phyloP scores from a whole-genome alignment of 2,888 invertebrate genomes.

The Lacanobia oleracea region DNA sequence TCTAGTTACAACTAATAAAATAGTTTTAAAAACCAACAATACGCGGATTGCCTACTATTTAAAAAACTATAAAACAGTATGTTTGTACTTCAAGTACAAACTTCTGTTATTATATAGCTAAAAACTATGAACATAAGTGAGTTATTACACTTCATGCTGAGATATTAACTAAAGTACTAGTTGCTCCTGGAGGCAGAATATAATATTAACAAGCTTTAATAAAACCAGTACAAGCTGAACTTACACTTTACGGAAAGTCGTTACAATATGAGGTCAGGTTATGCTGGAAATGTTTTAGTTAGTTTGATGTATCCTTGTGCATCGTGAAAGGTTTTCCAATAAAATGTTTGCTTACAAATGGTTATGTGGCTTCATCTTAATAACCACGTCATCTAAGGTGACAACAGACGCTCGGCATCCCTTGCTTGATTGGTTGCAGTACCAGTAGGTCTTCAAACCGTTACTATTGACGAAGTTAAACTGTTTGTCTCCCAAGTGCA shows the following conservation, averaged over 20 bases:
- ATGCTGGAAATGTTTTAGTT: background rate
- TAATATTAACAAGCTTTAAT: background rate
- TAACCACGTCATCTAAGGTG: slow-evolving; percentile 29
- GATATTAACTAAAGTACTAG: background rate
- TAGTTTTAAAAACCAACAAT: background rate
- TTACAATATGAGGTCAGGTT: background rate
- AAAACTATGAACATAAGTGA: too few relatives aligned
- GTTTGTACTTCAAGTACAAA: background rate
- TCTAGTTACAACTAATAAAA: too few relatives aligned
- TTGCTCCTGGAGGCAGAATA: background rate
- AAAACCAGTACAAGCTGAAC: background rate
- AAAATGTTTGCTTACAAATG: slow-evolving; percentile 1
- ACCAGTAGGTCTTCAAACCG: slow-evolving; percentile 44
- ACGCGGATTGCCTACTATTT: too few relatives aligned
- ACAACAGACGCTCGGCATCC: slow-evolving; percentile 37
- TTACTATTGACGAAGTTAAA: slow-evolving; percentile 52
- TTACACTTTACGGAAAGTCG: background rate
- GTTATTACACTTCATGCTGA: too few relatives aligned
- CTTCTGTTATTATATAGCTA: background rate
- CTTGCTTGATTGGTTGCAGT: slow-evolving; percentile 31
- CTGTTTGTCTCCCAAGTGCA: slow-evolving; percentile 46
- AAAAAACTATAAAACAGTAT: background rate
- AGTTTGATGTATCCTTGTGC: background rate
- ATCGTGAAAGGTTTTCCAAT: background rate
- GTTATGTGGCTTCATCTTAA: slow-evolving; percentile 41